Evolutionary conservation across 92 coral and sea anemone species (phyloP), one percentile per base, ranked within the genome.

Genomic region (Galaxea fascicularis): DNA sequence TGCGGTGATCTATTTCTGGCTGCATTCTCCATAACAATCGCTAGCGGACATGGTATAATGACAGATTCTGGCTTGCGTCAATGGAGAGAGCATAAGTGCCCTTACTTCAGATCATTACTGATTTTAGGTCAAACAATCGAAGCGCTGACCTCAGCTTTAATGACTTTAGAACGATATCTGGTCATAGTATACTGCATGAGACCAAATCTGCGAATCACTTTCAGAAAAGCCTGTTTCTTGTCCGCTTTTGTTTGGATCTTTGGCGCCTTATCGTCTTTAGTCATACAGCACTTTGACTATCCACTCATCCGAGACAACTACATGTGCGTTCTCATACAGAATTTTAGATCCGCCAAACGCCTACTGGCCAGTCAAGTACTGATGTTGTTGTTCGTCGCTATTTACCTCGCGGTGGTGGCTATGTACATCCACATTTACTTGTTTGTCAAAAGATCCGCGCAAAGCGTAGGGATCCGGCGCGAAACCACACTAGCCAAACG

Each of bases 121-220:
- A 54, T 90, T 20, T 59, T 90, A 58, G 93, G 87, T 6, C 93
- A 90, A 66, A 81, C 87, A 0, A 74, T 90, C 62, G 93, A 81
- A 24, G 93, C 86, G 10, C 46, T 78, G 17, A 90, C 93, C 16
- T 85, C 90, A 27, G 72, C 76, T 28, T 45, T 85, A 16, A 85
- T 90, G 74, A 90, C 93, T 47, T 10, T 85, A n/a, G 93, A 90
- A 51, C 74, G 93, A 15, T 86, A 79, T 74, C 56, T 90, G 12
- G 93, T 82, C 15, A 90, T 87, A n/a, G 85, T 90, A 18, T 75
- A 84, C 74, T 90, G 90, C 59, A 85, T 86, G 90, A 75, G 83
- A 22, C 93, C 93, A 20, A 63, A 57, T 59, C 11, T 80, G 39
- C 80, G 82, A 21, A 35, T 90, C 26, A 71, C 66, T 20, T 28